phyloP scores from a whole-genome alignment of 2,797 vertebrate species.

The Limnodromus scolopaceus region DNA sequence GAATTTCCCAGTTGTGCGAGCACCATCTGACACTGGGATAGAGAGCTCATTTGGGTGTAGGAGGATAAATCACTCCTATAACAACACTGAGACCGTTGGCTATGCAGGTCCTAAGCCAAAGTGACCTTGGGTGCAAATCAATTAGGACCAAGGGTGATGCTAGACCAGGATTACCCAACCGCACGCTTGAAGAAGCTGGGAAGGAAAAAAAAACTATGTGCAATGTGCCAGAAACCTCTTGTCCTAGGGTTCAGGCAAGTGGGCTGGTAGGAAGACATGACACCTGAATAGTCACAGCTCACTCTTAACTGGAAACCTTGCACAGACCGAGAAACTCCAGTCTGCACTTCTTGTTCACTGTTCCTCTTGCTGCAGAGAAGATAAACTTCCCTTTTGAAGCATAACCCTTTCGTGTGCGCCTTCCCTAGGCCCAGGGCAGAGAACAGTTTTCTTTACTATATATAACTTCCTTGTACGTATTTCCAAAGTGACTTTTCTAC shows the following conservation, averaged over 20 bases:
- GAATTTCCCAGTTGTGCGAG: rapidly evolving
- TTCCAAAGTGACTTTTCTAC: constrained; percentile 5
- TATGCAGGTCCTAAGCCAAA: not conserved
- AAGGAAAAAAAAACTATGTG: not conserved
- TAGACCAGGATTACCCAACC: not conserved
- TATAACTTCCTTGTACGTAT: not conserved
- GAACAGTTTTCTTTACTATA: constrained; percentile 21
- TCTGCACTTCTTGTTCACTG: rapidly evolving
- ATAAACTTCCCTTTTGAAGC: not conserved
- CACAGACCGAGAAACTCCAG: not conserved
- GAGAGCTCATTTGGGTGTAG: not conserved
- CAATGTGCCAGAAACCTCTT: not conserved
- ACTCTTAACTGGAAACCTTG: not conserved
- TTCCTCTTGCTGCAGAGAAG: not conserved
- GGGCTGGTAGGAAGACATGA: not conserved
- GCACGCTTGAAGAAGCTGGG: not conserved
- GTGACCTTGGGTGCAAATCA: constrained; percentile 31
- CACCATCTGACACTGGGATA: not conserved
- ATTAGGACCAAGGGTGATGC: not conserved
- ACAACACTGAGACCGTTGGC: not conserved
- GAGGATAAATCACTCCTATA: constrained; percentile 33
- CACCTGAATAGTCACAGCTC: not conserved
- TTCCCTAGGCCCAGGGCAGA: not conserved
- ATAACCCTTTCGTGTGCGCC: not conserved
- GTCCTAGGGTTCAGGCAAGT: not conserved